Evolutionary conservation across 2,797 vertebrate species (phyloP), one percentile per base, ranked within the genome.

Genomic region (Atherinosoma microstoma): DNA sequence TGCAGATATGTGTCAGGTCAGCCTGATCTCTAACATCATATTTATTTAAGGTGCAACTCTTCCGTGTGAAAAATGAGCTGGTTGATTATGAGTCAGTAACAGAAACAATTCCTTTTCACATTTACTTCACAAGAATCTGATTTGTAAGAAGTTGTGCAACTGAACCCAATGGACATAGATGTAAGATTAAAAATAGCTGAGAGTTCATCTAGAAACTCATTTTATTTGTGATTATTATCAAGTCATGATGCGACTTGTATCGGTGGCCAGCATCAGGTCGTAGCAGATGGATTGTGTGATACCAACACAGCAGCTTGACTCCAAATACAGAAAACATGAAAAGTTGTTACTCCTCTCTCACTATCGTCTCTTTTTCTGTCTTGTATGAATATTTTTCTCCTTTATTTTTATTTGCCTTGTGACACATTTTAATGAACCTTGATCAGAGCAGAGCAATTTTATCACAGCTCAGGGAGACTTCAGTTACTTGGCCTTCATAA

Each of bases 391-490:
- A 18, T 35, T 1, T 73, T 42, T 80, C 69, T 10, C 40, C 35
- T 60, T 58, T 76, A 18, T 40, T 20, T 18, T 45, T 12, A 45
- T 45, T 40, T 45, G 16, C 42, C 6, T 1, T 6, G 16, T 47
- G 18, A 47, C 45, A 47, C 45, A 20, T 45, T 20, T 47, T 47
- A 47, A 47, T 47, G 20, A 47, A 47, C 6, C 34, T 5, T 7
- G 6, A 7, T 2, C 6, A n/a, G 45, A n/a, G 20, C 40, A 42
- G 15, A 42, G 40, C 40, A 42, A 2, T 42, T 42, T 42, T 42
- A 15, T 42, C 16, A 57, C 32, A 51, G 65, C 60, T 76, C 42
- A 27, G 57, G 63, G 68, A 84, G 80, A 76, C 53, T 80, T 81
- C 64, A 65, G 68, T 61, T 63, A 69, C 6, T 2, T 56, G 18